Evolutionary conservation across 1,140 invertebrate genomes (phyloP).

Genomic region (Danaus melanippus): DNA sequence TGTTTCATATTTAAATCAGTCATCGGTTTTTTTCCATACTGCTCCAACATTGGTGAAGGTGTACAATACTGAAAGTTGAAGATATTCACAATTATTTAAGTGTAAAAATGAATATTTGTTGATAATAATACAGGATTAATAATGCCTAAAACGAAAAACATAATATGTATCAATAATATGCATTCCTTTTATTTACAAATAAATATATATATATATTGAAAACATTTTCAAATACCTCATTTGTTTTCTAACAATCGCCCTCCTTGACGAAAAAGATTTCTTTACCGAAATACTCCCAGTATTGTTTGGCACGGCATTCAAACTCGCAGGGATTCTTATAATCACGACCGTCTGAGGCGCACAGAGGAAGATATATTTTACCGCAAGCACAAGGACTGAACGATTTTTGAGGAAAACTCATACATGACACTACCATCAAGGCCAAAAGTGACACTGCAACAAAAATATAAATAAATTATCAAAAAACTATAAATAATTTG

Average conservation of each 20-base stretch:
- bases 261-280: conserved; percentile 20
- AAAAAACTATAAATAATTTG: no score
- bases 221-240: background rate
- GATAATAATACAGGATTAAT: no score
- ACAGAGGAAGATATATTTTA: conserved; percentile 54
- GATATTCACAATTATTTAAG: no score
- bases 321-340: conserved; percentile 60
- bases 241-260: conserved; percentile 20
- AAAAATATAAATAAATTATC: conserved; percentile 5
- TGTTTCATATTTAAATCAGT: no score
- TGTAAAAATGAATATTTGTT: no score
- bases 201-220: background rate
- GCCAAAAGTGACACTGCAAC: conserved; percentile 27
- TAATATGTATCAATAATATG: no score
- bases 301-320: conserved; percentile 30
- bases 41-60: no score
- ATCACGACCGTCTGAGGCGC: conserved; percentile 49
- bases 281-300: conserved; percentile 7
- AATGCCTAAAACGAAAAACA: no score
- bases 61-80: no score
- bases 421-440: conserved; percentile 12
- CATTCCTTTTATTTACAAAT: no score
- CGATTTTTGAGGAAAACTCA: conserved; percentile 12
- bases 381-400: conserved; percentile 43
- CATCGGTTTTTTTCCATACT: no score